Conservation (phyloP, 2,888 invertebrate species). For the Apamea anceps region DNA sequence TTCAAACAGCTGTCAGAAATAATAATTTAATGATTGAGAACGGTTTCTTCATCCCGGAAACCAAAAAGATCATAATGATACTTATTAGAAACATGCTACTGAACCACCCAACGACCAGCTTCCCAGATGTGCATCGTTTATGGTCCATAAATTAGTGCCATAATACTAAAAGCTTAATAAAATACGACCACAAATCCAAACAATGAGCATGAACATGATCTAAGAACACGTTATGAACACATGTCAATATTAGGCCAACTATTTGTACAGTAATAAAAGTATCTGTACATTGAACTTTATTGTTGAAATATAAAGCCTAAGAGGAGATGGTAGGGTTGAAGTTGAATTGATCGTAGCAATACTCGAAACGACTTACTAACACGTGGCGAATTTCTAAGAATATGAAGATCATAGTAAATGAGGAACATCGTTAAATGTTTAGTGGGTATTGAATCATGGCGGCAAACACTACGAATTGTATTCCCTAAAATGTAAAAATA, state of each 20-base stretch:
- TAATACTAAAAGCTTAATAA: conserved; percentile 69
- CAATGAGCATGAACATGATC: conserved; percentile 66
- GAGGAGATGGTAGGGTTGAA: conserved; percentile 9
- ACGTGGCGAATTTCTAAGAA: conserved; percentile 58
- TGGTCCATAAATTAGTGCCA: conserved; percentile 68
- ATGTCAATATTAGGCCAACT: conserved; percentile 70
- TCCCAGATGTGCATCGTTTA: conserved; percentile 67
- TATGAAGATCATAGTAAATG: conserved; percentile 30
- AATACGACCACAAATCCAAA: conserved; percentile 70
- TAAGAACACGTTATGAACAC: conserved; percentile 65
- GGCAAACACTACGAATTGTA: background rate
- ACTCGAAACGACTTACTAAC: conserved; percentile 41
- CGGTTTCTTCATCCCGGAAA: conserved; percentile 50
- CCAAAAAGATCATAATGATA: conserved; percentile 52
- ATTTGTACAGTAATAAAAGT: conserved; percentile 64
- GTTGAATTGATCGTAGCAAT: conserved; percentile 6
- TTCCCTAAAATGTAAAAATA: background rate
- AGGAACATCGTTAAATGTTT: conserved; percentile 32
- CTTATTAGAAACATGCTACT: conserved; percentile 60
- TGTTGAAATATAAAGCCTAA: conserved; percentile 38
- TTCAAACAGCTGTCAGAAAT: conserved; percentile 25
- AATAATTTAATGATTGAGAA: conserved; percentile 33
- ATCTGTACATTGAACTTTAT: conserved; percentile 25
- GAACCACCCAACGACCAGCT: conserved; percentile 56
- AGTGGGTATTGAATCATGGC: background rate